Evolutionary conservation across 2,888 invertebrate species (phyloP), one percentile per base, ranked within the genome.

Genomic region (Temnothorax rugatulus): DNA sequence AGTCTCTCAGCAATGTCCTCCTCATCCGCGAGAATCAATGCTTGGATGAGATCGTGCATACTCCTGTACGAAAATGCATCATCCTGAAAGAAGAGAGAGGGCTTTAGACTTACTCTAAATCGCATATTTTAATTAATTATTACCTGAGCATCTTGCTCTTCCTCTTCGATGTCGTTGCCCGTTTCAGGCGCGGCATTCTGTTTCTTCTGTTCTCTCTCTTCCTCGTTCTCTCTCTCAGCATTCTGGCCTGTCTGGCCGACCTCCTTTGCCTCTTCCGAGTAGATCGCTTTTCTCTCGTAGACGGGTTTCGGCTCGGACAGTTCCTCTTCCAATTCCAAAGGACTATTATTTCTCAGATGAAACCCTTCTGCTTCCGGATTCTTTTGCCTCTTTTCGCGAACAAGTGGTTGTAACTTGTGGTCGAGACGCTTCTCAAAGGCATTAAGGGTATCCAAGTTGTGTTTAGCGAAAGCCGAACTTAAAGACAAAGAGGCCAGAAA

Each of bases 31-130:
- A 71, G 59, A 47, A 69, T 57, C 34, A 81, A 59, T 21, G 79
- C 79, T 34, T 71, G 79, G 25, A 81, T 47, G 3, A 81, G 34
- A 15, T 81, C 59, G 18, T 81, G 59, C 79, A 81, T 59, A 50
- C 0, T 59, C 38, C 11, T 81, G 47, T 69, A 79, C 8, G 59
- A 18, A 18, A 61, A 47, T 38, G 44, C 4, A 4, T 77, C 77
- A 29, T 61, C 18, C 79, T 81, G 38, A 34, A 47, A 81, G 13
- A 59, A n/a, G 47, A 38, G 47, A 38, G 5, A 77, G 3, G 0
- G 7, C 2, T 69, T 69, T 69, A 57, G 15, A 59, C 7, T 47
- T 21, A 50, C 11, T 68, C 18, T 29, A 41, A 59, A 66, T 52
- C 1, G 1, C 15, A 15, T 47, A 59, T 44, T 18, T 44, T 21